Conservation (phyloP, 2,113 vertebrate genomes). For the Elephas maximus region DNA sequence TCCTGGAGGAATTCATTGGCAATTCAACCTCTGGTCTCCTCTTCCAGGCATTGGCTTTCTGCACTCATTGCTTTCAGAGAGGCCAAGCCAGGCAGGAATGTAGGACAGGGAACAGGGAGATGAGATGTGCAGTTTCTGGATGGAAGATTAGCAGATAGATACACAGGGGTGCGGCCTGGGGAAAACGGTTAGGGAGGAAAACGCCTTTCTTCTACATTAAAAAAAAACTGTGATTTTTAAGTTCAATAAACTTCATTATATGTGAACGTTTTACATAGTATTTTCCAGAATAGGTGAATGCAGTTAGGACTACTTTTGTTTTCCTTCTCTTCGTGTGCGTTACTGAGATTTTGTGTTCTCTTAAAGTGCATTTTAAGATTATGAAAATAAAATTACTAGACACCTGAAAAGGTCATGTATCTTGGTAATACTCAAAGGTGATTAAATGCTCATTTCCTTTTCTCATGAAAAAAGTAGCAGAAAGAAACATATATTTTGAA, state of each 20-base stretch:
- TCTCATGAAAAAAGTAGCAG: not conserved
- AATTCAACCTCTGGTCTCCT: not conserved
- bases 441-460: not conserved
- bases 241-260: not conserved
- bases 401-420: not conserved
- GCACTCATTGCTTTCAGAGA: not conserved
- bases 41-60: not conserved
- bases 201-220: not conserved
- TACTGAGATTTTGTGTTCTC: not conserved
- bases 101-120: fast-evolving
- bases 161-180: not conserved
- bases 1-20: not conserved
- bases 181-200: not conserved
- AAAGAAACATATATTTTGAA: not conserved
- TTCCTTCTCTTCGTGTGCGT: not conserved
- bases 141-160: not conserved
- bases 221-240: not conserved
- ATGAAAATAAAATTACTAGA: not conserved
- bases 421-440: not conserved
- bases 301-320: not conserved
- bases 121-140: not conserved
- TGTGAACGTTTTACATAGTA: not conserved
- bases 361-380: not conserved
- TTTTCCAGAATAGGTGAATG: not conserved
- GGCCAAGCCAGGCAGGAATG: not conserved